phyloP scores from a whole-genome alignment of 2,113 vertebrate genomes.

The Seriola aureovittata region DNA sequence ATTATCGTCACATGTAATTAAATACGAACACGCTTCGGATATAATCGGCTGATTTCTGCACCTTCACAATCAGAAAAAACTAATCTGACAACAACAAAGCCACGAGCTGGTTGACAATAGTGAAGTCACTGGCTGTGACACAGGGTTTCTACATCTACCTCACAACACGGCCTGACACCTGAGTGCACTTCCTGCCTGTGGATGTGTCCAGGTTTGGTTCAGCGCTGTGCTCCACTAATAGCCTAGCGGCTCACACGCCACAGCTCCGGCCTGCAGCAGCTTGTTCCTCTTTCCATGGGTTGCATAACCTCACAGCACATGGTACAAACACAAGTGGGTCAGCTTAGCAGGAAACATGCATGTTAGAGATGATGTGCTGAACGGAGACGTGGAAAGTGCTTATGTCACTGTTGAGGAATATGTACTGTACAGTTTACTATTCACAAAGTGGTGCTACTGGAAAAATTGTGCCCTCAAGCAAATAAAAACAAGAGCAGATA shows the following conservation, averaged over 20 bases:
- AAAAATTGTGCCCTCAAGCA: not conserved
- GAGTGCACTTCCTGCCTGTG: not conserved
- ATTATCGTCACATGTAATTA: too few species aligned
- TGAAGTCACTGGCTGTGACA: not conserved
- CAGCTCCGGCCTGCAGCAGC: constrained; percentile 23
- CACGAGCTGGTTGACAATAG: too few species aligned
- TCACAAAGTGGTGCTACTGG: not conserved
- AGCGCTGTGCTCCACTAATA: constrained; percentile 60
- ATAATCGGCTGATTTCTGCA: too few species aligned
- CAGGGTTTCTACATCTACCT: not conserved
- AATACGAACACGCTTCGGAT: too few species aligned
- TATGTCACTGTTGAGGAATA: constrained; percentile 21
- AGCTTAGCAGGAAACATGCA: constrained; percentile 42
- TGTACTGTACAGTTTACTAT: not conserved
- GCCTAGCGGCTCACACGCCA: constrained; percentile 29
- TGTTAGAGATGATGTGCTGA: not conserved
- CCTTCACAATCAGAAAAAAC: too few species aligned
- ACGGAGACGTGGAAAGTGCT: constrained; percentile 4
- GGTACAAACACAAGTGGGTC: constrained; percentile 63
- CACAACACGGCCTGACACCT: not conserved
- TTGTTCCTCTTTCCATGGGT: constrained; percentile 45
- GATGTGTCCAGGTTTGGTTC: constrained; percentile 22
- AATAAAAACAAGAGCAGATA: not conserved
- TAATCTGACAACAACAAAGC: too few species aligned
- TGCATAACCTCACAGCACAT: constrained; percentile 71